Evolutionary conservation across 2,888 invertebrate species (phyloP), one percentile per base, ranked within the genome.

Genomic region (Blastobasis lacticolella): DNA sequence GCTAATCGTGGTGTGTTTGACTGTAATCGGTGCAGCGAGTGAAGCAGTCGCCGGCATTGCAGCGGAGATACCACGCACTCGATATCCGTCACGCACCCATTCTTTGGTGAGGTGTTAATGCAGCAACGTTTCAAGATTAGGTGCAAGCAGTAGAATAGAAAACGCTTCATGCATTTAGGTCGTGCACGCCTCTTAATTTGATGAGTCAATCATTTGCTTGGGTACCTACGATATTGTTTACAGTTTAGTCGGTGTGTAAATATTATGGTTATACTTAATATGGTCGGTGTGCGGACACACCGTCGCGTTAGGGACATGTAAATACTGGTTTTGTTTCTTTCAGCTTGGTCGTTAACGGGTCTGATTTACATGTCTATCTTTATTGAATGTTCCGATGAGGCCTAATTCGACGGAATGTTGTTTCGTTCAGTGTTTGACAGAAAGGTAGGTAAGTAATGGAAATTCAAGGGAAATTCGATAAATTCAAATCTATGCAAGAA

Each of bases 351-450:
- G 40, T 49, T 48, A 48, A 40, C 38, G 42, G 53, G 55, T 51
- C 54, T 55, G 54, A 55, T 59, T 59, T 58, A 54, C 54, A 55
- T 55, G 51, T 53, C 60, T 60, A 60, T 60, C 56, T 49, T 40
- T 23, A 1, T 23, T 23, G 23, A 10, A 55, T 59, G 59, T 49
- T 59, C 58, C 54, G 53, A 23, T 23, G 23, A 23, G 23, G 23
- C 23, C 23, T 23, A 23, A 56, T 58, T 60, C 54, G 48, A 51
- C 42, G 57, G 61, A 62, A 62, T 62, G 57, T 55, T 47, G 55
- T 56, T 54, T 49, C 38, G 48, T 40, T 54, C 23, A 23, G 23
- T 23, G 23, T 23, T 23, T 23, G 23, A 23, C 23, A 23, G 23
- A 23, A 3, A 23, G 23, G 23, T 23, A 23, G 23, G 23, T 23